Evolutionary conservation across 2,113 vertebrate genomes (phyloP).

Genomic region (Physeter macrocephalus): DNA sequence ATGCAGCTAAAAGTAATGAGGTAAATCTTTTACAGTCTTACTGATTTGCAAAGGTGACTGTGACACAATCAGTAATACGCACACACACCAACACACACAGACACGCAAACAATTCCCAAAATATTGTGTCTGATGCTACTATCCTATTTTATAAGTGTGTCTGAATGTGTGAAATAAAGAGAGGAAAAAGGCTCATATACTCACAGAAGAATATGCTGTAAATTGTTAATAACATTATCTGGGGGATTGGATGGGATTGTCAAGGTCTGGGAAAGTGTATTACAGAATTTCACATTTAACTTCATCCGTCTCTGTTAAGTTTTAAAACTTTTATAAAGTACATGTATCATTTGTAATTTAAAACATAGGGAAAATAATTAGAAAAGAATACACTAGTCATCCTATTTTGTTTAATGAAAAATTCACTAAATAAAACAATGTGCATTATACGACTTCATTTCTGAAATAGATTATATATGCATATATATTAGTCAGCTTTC

Average conservation of each 20-base stretch:
- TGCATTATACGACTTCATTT: background rate
- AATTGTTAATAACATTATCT: background rate
- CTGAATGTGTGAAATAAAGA: background rate
- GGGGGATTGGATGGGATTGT: background rate
- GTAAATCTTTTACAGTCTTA: background rate
- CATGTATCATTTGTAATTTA: background rate
- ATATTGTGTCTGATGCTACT: background rate
- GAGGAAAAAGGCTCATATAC: background rate
- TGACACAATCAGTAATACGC: background rate
- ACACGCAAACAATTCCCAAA: background rate
- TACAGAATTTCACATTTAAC: background rate
- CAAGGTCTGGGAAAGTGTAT: background rate
- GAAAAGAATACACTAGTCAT: background rate
- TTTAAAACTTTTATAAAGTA: background rate
- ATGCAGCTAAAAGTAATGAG: background rate
- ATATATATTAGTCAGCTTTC: background rate
- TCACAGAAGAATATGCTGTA: background rate
- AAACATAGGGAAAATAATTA: background rate
- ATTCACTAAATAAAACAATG: background rate
- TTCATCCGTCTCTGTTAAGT: background rate
- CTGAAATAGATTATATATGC: background rate
- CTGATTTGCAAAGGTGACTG: background rate
- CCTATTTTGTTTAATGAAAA: background rate
- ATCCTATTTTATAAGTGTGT: background rate
- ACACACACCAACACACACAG: no score